Percentiles rank a stretch among this genome's conserved stretches.
Conservation (phyloP, 2,113 vertebrate genomes). For the Tragulus kanchil region DNA sequence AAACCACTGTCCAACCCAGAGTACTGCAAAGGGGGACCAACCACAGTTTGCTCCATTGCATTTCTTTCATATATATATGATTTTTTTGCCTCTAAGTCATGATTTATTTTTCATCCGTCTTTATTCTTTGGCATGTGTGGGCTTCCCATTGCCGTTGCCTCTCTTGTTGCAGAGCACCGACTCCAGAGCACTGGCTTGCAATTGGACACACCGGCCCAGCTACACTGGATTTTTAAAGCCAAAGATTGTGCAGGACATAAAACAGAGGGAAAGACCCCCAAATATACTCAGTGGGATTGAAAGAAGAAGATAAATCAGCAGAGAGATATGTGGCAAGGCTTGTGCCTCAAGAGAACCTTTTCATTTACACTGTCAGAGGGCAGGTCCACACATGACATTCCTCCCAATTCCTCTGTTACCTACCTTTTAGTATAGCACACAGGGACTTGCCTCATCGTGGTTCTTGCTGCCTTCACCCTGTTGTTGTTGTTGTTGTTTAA, state of each 20-base stretch:
- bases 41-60: not conserved
- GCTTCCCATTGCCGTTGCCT: too few species aligned
- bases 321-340: not conserved
- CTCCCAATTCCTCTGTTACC: not conserved
- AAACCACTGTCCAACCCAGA: not conserved
- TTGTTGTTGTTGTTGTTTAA: too few species aligned
- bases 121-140: too few species aligned
- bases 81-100: too few species aligned
- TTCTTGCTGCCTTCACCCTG: not conserved
- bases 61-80: too few species aligned
- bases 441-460: not conserved
- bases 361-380: not conserved
- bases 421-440: not conserved
- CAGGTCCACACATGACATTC: not conserved
- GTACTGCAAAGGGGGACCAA: not conserved
- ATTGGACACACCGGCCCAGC: too few species aligned
- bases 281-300: not conserved
- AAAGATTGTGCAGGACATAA: not conserved
- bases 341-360: not conserved
- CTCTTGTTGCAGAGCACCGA: too few species aligned
- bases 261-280: not conserved
- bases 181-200: too few species aligned
- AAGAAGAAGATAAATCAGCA: not conserved
- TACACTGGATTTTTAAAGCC: conserved; percentile 24
- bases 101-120: too few species aligned